These are phyloP conservation scores for Antheraea assamensis DNA, from an alignment of 2,888 invertebrate species.

Conservation along the genomic window DNA sequence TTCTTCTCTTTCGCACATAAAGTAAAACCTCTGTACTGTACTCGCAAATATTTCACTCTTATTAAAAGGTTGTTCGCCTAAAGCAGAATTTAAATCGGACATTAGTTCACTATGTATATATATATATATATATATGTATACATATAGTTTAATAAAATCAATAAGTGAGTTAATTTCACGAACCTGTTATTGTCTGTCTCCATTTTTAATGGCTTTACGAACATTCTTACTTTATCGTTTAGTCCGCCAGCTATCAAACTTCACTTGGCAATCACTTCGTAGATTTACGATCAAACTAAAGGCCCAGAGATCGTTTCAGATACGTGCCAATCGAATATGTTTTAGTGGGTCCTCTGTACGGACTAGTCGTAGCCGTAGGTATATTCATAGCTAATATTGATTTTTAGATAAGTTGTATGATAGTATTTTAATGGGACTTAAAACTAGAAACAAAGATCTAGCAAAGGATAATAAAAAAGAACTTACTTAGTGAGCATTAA, in stretches of 20 bases:
- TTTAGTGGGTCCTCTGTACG: conserved; percentile 1
- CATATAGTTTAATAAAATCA: not conserved
- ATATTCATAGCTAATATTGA: not conserved
- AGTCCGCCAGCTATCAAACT: conserved; percentile 47
- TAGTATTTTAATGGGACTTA: not conserved
- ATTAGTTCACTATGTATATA: not conserved
- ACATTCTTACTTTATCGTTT: conserved; percentile 42
- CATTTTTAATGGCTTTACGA: conserved; percentile 37
- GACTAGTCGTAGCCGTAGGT: not conserved
- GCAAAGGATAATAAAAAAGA: no score
- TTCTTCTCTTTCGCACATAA: not conserved
- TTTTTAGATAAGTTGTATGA: not conserved
- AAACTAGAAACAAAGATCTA: not conserved
- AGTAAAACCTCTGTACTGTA: not conserved
- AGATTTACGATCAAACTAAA: conserved; percentile 55
- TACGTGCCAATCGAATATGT: conserved; percentile 32
- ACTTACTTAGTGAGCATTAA: no score
- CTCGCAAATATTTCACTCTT: not conserved
- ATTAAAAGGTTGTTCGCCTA: not conserved
- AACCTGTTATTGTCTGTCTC: not conserved
- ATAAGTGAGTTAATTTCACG: not conserved
- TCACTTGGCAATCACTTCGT: conserved; percentile 45
- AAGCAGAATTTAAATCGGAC: not conserved
- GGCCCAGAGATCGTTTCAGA: conserved; percentile 37
- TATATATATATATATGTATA: no score